A percentile compares a stretch with the other conserved stretches of the same genome.
phyloP scores from a whole-genome alignment of 2,888 invertebrate species.

The Stictocephala bisonia region DNA sequence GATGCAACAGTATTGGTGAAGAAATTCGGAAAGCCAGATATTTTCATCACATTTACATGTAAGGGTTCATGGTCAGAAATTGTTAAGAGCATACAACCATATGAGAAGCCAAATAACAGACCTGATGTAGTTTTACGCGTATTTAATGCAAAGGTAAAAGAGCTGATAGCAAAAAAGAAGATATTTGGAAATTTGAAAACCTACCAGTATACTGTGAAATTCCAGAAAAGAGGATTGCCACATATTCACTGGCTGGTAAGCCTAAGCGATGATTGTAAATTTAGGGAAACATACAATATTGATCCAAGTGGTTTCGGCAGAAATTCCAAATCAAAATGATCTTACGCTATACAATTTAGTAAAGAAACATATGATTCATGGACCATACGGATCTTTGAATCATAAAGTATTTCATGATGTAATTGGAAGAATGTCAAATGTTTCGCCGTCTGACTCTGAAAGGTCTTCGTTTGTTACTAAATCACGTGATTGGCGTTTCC shows the following conservation, averaged over 20 bases:
- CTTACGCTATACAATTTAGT: no score
- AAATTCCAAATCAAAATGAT: no score
- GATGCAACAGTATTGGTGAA: constrained; percentile 31
- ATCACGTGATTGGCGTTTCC: constrained; percentile 27
- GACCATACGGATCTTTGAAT: no score
- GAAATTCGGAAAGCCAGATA: constrained; percentile 21
- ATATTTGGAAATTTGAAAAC: constrained; percentile 19
- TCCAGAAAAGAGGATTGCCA: no score
- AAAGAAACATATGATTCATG: no score
- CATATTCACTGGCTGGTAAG: no score
- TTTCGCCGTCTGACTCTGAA: constrained; percentile 34
- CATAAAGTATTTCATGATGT: no score
- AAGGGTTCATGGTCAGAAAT: constrained; percentile 34
- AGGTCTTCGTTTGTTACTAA: constrained; percentile 37
- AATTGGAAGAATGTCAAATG: constrained; percentile 47
- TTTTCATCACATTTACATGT: constrained; percentile 36
- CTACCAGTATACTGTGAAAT: no score
- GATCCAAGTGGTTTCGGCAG: no score
- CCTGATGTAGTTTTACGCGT: constrained; percentile 5
- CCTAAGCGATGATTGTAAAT: no score
- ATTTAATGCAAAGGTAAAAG: constrained; percentile 29
- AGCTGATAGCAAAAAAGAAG: constrained; percentile 17
- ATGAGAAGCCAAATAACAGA: constrained; percentile 21
- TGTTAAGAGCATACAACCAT: background rate
- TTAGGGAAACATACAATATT: no score